Conservation (phyloP, 2,797 vertebrate species). For the Spinus olivaceus region DNA sequence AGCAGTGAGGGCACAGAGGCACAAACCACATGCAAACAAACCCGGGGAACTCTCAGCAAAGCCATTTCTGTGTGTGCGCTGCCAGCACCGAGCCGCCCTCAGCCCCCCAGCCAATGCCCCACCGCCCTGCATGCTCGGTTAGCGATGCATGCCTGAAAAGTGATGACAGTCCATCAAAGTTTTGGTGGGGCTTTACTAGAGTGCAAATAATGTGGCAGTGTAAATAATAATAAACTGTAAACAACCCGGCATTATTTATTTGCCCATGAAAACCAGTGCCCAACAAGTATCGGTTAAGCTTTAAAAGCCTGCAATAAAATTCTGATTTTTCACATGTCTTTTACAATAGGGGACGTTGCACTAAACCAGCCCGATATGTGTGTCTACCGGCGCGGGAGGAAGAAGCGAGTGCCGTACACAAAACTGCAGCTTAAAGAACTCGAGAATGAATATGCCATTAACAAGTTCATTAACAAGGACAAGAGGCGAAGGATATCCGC, state of each 20-base stretch:
- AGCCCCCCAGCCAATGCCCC: not conserved
- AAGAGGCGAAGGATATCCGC: slow-evolving; percentile 89
- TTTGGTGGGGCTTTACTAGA: slow-evolving; percentile 52
- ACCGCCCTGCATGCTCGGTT: slow-evolving; percentile 34
- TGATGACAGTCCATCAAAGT: slow-evolving; percentile 66
- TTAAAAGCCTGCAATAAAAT: slow-evolving; percentile 39
- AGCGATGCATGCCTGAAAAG: slow-evolving; percentile 54
- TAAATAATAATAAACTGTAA: slow-evolving; percentile 71
- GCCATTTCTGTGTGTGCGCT: not conserved
- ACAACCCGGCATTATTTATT: slow-evolving; percentile 51
- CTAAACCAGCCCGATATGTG: slow-evolving; percentile 82
- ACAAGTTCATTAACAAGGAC: slow-evolving; percentile 99
- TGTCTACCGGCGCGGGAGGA: slow-evolving; percentile 81
- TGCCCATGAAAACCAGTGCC: slow-evolving; percentile 5
- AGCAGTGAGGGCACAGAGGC: not conserved
- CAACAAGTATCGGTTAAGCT: not conserved
- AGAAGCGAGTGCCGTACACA: slow-evolving; percentile 85
- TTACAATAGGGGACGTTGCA: slow-evolving; percentile 77
- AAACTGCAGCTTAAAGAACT: slow-evolving; percentile 90
- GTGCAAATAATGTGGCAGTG: slow-evolving; percentile 43
- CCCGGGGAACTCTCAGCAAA: not conserved
- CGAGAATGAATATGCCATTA: slow-evolving; percentile 89
- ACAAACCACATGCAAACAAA: slow-evolving; percentile 41
- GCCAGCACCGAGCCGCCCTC: not conserved
- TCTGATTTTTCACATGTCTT: slow-evolving; percentile 70